Conservation (phyloP, 2,113 vertebrate species). For the Tyto alba region DNA sequence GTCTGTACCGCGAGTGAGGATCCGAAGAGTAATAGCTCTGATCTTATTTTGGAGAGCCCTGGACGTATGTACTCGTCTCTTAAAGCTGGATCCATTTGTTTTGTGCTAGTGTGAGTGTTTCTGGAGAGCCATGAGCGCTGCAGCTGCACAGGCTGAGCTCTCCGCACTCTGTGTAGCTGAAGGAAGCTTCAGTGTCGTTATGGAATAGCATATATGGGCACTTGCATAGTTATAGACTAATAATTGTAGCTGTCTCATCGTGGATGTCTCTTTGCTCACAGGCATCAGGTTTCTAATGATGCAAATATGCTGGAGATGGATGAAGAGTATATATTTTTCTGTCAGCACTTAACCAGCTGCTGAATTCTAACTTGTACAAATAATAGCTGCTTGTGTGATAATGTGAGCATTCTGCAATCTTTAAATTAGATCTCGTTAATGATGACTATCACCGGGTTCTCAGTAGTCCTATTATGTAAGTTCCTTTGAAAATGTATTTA, state of each 20-base stretch:
- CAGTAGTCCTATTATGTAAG: background rate
- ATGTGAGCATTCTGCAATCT: background rate
- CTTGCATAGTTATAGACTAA: background rate
- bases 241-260: background rate
- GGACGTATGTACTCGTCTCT: rapidly evolving
- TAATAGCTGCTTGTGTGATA: background rate
- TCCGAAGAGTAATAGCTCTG: background rate
- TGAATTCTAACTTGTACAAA: background rate
- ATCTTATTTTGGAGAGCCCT: rapidly evolving
- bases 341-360: background rate
- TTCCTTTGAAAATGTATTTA: background rate
- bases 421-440: slow-evolving; percentile 46
- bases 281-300: background rate
- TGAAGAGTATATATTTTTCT: background rate
- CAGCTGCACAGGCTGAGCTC: background rate
- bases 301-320: background rate
- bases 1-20: rapidly evolving
- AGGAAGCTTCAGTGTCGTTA: background rate
- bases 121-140: background rate
- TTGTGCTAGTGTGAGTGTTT: background rate
- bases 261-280: background rate
- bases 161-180: background rate
- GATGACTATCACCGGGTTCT: background rate
- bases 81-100: rapidly evolving
- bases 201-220: background rate